These are phyloP conservation scores for Drosophila suboccidentalis DNA, from an alignment of 2,888 invertebrate genomes.

Conservation along the genomic window DNA sequence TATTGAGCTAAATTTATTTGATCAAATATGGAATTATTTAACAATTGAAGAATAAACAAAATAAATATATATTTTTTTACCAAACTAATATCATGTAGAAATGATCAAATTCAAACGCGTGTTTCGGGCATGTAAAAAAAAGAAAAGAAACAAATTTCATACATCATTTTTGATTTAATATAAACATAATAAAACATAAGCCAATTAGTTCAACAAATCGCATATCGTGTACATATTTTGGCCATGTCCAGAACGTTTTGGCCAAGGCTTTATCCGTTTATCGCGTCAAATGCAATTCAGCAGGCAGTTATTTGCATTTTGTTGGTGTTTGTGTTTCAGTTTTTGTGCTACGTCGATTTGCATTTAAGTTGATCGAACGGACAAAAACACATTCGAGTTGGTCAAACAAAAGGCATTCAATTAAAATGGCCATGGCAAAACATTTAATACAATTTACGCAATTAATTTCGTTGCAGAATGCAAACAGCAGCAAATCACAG, in stretches of 20 bases:
- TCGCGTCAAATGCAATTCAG: slow-evolving; percentile 38
- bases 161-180: slow-evolving; percentile 44
- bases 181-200: slow-evolving; percentile 59
- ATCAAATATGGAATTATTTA: too few relatives aligned
- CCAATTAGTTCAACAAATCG: slow-evolving; percentile 61
- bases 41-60: too few relatives aligned
- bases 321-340: slow-evolving; percentile 6
- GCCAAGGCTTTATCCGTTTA: slow-evolving; percentile 39
- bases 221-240: slow-evolving; percentile 17
- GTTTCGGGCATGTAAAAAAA: too few relatives aligned
- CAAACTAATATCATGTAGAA: background rate
- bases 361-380: slow-evolving; percentile 39
- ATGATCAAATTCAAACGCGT: background rate
- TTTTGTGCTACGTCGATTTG: slow-evolving; percentile 33
- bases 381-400: slow-evolving; percentile 36
- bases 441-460: slow-evolving; percentile 79
- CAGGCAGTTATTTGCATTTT: slow-evolving; percentile 7
- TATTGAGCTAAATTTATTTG: too few relatives aligned
- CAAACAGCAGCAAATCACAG: slow-evolving; percentile 58
- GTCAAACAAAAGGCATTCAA: slow-evolving; percentile 75
- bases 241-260: slow-evolving; percentile 19
- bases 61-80: too few relatives aligned
- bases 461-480: slow-evolving; percentile 68
- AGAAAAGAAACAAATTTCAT: slow-evolving; percentile 11
- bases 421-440: slow-evolving; percentile 67